Conservation (phyloP, 2,113 vertebrate genomes). For the Eudyptes chrysolophus region DNA sequence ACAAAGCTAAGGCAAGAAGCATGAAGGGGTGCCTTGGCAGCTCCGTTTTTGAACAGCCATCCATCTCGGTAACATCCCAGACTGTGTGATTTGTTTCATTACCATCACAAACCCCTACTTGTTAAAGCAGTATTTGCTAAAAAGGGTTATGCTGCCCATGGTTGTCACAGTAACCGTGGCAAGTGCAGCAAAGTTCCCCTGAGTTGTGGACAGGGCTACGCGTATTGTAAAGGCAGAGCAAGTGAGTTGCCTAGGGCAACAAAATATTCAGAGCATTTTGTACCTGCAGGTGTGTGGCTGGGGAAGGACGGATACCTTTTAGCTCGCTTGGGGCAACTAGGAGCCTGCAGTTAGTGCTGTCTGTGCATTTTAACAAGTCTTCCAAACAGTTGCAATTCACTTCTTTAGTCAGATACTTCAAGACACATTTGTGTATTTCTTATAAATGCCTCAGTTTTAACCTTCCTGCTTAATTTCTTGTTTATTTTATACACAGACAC, state of each 20-base stretch:
- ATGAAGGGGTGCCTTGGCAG: background rate
- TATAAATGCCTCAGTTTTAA: background rate
- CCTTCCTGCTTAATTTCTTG: background rate
- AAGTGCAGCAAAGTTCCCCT: background rate
- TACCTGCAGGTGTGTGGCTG: background rate
- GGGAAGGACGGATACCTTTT: background rate
- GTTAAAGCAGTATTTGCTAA: background rate
- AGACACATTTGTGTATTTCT: background rate
- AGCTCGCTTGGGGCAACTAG: background rate
- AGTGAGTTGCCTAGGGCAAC: slow-evolving; percentile 25
- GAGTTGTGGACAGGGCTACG: background rate
- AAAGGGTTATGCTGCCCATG: background rate
- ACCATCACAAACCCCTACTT: background rate
- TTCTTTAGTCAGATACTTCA: background rate
- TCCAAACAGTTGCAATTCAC: background rate
- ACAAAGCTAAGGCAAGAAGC: background rate
- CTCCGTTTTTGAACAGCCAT: background rate
- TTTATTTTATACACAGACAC: background rate
- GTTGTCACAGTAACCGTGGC: slow-evolving; percentile 8
- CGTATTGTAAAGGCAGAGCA: background rate
- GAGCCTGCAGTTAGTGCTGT: background rate
- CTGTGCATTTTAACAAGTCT: background rate
- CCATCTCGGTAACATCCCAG: background rate
- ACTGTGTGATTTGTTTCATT: background rate
- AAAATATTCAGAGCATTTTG: background rate